Percentiles rank a stretch among this genome's conserved stretches.
These are phyloP conservation scores for Limnephilus auricula DNA, from an alignment of 2,888 invertebrate species.

Conservation along the genomic window DNA sequence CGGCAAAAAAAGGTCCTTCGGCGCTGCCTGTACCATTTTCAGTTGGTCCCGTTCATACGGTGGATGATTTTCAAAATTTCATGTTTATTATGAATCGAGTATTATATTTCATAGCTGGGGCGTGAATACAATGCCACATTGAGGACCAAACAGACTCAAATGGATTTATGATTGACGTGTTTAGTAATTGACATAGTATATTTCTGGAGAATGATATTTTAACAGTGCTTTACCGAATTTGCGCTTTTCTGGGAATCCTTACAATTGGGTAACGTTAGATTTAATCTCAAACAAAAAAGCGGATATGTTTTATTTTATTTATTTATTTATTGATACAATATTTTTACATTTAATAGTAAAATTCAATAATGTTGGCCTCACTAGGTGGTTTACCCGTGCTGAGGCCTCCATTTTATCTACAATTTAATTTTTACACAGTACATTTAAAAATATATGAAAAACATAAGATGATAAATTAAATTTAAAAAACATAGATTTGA, in stretches of 20 bases:
- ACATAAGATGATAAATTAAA: no score
- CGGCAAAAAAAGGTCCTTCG: slow-evolving; percentile 55
- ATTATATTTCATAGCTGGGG: slow-evolving; percentile 58
- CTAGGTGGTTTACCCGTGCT: no score
- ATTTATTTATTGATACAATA: no score
- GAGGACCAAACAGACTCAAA: slow-evolving; percentile 32
- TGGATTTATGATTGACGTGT: slow-evolving; percentile 63
- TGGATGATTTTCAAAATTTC: slow-evolving; percentile 36
- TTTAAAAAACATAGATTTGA: no score
- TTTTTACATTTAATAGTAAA: no score
- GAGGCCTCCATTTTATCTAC: no score
- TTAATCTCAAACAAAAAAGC: not conserved
- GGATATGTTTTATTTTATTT: slow-evolving; percentile 2
- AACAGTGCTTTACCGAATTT: not conserved
- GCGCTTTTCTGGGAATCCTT: not conserved
- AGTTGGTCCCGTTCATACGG: slow-evolving; percentile 58
- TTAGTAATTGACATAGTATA: slow-evolving; percentile 63
- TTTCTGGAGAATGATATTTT: slow-evolving; percentile 31
- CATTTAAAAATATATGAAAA: no score
- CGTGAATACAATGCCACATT: slow-evolving; percentile 53
- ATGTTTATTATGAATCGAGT: slow-evolving; percentile 28
- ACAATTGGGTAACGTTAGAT: not conserved
- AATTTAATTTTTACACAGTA: no score
- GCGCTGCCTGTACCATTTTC: slow-evolving; percentile 55
- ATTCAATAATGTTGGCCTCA: no score